A percentile compares a stretch with the other conserved stretches of the same genome.
Conservation (phyloP, 2,888 invertebrate species). For the Galeopsomyia nigrocyanea region DNA sequence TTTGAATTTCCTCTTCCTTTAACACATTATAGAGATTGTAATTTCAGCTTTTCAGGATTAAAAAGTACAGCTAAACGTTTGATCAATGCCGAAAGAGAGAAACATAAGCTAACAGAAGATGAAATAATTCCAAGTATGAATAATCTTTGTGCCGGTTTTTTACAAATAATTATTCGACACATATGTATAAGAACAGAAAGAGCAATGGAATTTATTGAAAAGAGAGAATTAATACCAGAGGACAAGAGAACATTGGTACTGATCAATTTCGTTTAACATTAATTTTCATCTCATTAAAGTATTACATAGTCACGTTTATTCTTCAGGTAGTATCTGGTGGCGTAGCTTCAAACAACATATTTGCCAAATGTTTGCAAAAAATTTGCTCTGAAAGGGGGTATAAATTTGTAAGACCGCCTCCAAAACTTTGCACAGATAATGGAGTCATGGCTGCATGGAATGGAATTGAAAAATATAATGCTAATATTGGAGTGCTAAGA, state of each 20-base stretch:
- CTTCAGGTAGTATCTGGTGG: slow-evolving; percentile 92
- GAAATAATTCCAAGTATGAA: slow-evolving; percentile 80
- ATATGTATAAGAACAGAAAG: slow-evolving; percentile 86
- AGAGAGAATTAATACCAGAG: slow-evolving; percentile 74
- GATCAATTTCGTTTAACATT: slow-evolving; percentile 22
- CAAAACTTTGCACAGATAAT: slow-evolving; percentile 94
- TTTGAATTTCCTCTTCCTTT: slow-evolving; percentile 80
- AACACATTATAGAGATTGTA: slow-evolving; percentile 79
- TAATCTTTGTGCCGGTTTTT: slow-evolving; percentile 90
- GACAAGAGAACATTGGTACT: slow-evolving; percentile 74
- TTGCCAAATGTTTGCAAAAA: slow-evolving; percentile 78
- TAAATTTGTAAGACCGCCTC: slow-evolving; percentile 82
- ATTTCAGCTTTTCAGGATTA: slow-evolving; percentile 92
- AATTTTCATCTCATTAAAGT: slow-evolving; percentile 13
- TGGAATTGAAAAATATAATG: slow-evolving; percentile 84
- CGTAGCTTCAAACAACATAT: slow-evolving; percentile 92
- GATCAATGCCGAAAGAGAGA: slow-evolving; percentile 74
- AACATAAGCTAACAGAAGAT: slow-evolving; percentile 75
- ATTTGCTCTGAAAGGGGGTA: slow-evolving; percentile 78
- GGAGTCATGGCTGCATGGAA: slow-evolving; percentile 99
- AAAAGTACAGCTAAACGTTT: slow-evolving; percentile 75
- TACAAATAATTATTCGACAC: slow-evolving; percentile 82
- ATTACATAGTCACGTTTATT: slow-evolving; percentile 16
- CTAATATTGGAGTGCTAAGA: slow-evolving; percentile 68
- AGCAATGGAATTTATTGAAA: slow-evolving; percentile 81